A percentile compares a stretch with the other conserved stretches of the same genome.
Evolutionary conservation across 2,113 vertebrate species (phyloP).

Genomic region (Serinus canaria): DNA sequence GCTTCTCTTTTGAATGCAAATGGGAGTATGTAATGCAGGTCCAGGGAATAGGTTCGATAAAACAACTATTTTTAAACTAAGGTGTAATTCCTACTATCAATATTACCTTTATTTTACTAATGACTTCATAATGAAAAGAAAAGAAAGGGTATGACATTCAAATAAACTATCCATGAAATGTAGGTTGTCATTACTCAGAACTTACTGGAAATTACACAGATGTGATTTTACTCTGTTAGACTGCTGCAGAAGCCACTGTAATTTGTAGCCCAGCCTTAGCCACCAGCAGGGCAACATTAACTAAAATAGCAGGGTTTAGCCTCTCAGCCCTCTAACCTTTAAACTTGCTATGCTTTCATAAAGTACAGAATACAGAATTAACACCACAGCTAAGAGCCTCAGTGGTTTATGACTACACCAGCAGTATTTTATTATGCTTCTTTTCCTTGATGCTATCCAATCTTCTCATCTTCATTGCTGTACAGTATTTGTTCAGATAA

Average conservation of each 20-base stretch:
- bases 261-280: neutral
- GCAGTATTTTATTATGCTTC: conserved; percentile 60
- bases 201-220: neutral
- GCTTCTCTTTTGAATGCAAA: neutral
- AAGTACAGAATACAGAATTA: conserved; percentile 58
- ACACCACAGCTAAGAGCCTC: conserved; percentile 36
- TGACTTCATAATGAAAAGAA: neutral
- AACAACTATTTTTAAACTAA: neutral
- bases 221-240: neutral
- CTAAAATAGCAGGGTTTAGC: conserved; percentile 49
- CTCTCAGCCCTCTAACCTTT: conserved; percentile 46
- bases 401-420: conserved; percentile 52
- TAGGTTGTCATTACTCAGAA: neutral
- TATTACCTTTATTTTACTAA: neutral
- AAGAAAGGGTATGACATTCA: neutral
- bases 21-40: neutral
- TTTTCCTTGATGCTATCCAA: conserved; percentile 60
- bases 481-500: conserved; percentile 71
- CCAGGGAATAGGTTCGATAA: neutral
- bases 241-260: neutral
- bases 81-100: neutral
- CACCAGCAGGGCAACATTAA: neutral
- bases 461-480: conserved; percentile 56
- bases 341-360: conserved; percentile 51
- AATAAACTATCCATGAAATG: neutral